Evolutionary conservation across 2,113 vertebrate genomes (phyloP).

Genomic region (Epinephelus moara): DNA sequence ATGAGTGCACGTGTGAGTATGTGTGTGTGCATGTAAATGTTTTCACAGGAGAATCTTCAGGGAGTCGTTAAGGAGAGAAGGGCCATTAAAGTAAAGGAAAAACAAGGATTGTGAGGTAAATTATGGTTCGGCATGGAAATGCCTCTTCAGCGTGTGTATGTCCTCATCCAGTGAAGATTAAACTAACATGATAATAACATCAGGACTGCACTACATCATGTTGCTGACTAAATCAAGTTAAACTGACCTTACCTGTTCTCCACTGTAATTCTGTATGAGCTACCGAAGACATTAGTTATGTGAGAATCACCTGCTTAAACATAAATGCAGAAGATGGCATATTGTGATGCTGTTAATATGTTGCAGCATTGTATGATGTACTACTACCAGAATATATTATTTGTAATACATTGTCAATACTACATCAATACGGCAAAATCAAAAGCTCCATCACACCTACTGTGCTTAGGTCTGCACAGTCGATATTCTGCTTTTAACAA

Average conservation of each 20-base stretch:
- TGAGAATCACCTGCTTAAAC: not conserved
- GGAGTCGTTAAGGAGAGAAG: conserved; percentile 65
- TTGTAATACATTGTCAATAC: not conserved
- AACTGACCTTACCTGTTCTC: conserved; percentile 6
- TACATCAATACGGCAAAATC: conserved; percentile 11
- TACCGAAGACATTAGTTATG: not conserved
- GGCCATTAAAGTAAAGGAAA: conserved; percentile 64
- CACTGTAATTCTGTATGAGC: not conserved
- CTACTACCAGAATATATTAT: not conserved
- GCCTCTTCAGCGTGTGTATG: conserved; percentile 28
- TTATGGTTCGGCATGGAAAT: conserved; percentile 34
- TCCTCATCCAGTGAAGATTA: conserved; percentile 33
- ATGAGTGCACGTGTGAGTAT: not conserved
- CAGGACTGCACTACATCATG: conserved; percentile 8
- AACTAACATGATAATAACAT: conserved; percentile 42
- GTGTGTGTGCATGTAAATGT: conserved; percentile 45
- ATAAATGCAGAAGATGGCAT: not conserved
- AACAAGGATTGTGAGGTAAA: conserved; percentile 57
- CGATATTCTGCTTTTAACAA: conserved; percentile 29
- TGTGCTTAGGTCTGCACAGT: conserved; percentile 7
- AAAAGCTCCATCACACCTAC: conserved; percentile 10
- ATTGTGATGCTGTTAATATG: not conserved
- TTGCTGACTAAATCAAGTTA: conserved; percentile 20
- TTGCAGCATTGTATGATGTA: not conserved
- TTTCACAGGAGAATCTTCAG: conserved; percentile 44